Evolutionary conservation across 2,888 invertebrate genomes (phyloP).

Genomic region (Pachliopta kotzebuea): DNA sequence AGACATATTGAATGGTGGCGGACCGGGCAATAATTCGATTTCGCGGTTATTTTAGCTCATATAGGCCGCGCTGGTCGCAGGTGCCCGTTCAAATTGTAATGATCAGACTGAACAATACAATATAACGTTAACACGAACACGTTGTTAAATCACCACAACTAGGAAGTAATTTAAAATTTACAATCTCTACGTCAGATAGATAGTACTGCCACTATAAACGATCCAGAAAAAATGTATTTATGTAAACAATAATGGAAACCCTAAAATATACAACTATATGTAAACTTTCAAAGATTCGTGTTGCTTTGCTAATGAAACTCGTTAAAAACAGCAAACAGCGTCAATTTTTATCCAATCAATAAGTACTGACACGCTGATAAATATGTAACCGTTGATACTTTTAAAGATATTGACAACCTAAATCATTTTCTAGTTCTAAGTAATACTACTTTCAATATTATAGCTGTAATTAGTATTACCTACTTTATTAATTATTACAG

Average conservation of each 20-base stretch:
- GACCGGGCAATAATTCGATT: constrained; percentile 71
- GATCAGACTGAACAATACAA: constrained; percentile 57
- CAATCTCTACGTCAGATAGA: constrained; percentile 12
- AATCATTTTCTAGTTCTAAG: too few relatives aligned
- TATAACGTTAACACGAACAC: constrained; percentile 32
- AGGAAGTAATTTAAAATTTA: constrained; percentile 28
- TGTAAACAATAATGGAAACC: constrained; percentile 38
- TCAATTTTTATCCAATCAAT: too few relatives aligned
- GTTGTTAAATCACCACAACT: constrained; percentile 32
- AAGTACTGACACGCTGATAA: too few relatives aligned
- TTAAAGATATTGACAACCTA: too few relatives aligned
- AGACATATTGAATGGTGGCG: constrained; percentile 58
- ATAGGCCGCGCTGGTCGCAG: constrained; percentile 59
- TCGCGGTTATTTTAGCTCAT: constrained; percentile 72
- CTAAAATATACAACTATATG: constrained; percentile 38
- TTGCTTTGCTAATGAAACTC: constrained; percentile 64
- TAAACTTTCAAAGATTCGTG: constrained; percentile 46
- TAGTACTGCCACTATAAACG: constrained; percentile 25
- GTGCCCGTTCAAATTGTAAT: constrained; percentile 56
- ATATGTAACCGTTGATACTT: too few relatives aligned
- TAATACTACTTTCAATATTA: too few relatives aligned
- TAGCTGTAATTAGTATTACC: too few relatives aligned
- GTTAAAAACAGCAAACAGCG: too few relatives aligned
- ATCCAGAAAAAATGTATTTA: constrained; percentile 30
- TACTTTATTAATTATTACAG: too few relatives aligned